Conservation (phyloP, 1,140 invertebrate genomes). For the Platorchestia sp. region DNA sequence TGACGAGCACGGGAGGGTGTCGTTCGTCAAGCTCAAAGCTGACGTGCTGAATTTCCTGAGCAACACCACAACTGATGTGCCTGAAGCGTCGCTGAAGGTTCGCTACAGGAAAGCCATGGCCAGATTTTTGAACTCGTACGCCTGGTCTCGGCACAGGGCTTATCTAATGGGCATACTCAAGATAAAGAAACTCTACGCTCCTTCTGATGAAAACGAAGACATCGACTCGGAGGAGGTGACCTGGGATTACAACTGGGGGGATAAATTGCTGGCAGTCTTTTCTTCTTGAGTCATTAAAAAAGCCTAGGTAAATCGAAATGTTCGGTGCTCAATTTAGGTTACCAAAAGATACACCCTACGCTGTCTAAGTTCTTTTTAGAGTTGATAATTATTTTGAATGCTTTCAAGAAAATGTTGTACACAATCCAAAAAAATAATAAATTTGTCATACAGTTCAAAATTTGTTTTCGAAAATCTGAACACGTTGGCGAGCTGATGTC, state of each 20-base stretch:
- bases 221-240: not conserved
- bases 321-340: too few relatives aligned
- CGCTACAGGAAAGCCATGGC: not conserved
- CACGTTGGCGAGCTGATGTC: too few relatives aligned
- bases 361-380: too few relatives aligned
- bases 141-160: not conserved
- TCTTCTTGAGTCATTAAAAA: too few relatives aligned
- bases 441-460: too few relatives aligned
- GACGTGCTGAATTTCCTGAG: not conserved
- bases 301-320: too few relatives aligned
- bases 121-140: not conserved
- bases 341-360: too few relatives aligned
- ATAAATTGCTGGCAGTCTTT: not conserved
- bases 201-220: not conserved
- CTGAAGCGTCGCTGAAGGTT: not conserved
- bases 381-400: too few relatives aligned
- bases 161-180: not conserved
- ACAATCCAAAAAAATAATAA: too few relatives aligned
- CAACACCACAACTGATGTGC: not conserved
- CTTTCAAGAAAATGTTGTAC: too few relatives aligned
- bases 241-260: not conserved
- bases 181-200: not conserved
- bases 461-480: too few relatives aligned
- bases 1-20: not conserved
- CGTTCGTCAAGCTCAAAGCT: not conserved